phyloP scores from a whole-genome alignment of 2,113 vertebrate genomes.

The Odontesthes bonariensis region DNA sequence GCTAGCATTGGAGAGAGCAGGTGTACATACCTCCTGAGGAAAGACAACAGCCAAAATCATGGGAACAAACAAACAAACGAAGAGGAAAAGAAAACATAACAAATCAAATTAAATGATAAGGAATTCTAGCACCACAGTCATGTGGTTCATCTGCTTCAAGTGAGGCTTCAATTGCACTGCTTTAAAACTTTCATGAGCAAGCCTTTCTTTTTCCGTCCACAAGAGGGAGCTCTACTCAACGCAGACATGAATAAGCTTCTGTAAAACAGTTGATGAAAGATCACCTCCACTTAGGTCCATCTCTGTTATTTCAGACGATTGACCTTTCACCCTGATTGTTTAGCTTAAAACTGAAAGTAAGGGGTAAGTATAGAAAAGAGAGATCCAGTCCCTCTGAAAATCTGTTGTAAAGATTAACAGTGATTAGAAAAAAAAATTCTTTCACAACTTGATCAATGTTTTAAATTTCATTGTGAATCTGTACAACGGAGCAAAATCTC shows the following conservation, averaged over 20 bases:
- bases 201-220: constrained; percentile 48
- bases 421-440: constrained; percentile 2
- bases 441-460: background rate
- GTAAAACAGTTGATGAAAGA: constrained; percentile 70
- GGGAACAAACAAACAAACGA: constrained; percentile 91
- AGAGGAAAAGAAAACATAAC: constrained; percentile 93
- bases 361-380: constrained; percentile 16
- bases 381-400: background rate
- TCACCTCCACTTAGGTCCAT: constrained; percentile 20
- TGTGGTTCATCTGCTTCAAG: constrained; percentile 66
- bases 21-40: constrained; percentile 99
- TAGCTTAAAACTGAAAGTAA: constrained; percentile 25
- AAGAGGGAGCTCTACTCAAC: constrained; percentile 53
- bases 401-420: constrained; percentile 69
- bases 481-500: constrained; percentile 56
- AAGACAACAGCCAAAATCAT: constrained; percentile 98
- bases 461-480: constrained; percentile 67
- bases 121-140: constrained; percentile 83
- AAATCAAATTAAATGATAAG: constrained; percentile 93
- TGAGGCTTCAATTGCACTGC: constrained; percentile 70
- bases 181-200: constrained; percentile 54
- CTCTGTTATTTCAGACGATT: constrained; percentile 25
- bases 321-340: constrained; percentile 66
- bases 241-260: constrained; percentile 13
- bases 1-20: constrained; percentile 81